Evolutionary conservation across 2,797 vertebrate genomes (phyloP).

Genomic region (Sebastes hopkinsi): DNA sequence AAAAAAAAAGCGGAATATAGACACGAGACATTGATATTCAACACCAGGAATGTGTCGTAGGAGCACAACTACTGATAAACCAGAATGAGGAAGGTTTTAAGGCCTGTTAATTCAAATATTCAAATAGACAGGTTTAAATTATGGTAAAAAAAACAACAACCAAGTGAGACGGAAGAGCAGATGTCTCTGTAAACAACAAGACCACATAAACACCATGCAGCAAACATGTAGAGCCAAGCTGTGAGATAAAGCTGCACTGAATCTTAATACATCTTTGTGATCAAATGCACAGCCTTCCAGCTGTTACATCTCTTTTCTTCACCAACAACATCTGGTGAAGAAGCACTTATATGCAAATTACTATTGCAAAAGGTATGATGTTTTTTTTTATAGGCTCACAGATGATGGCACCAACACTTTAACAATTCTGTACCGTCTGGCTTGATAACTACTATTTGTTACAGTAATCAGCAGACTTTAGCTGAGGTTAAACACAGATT

Average conservation of each 20-base stretch:
- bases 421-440: too few relatives aligned
- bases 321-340: neutral
- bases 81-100: neutral
- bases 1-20: neutral
- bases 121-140: neutral
- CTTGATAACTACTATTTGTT: neutral
- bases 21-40: neutral
- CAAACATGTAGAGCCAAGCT: neutral
- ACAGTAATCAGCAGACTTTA: neutral
- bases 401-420: neutral
- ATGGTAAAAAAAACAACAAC: neutral
- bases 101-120: neutral
- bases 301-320: neutral
- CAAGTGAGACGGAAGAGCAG: neutral
- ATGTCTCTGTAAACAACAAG: neutral
- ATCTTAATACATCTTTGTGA: neutral
- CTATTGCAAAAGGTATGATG: neutral
- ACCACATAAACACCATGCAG: neutral
- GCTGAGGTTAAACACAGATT: neutral
- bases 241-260: neutral
- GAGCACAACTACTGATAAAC: neutral
- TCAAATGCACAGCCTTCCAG: neutral
- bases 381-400: neutral
- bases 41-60: neutral
- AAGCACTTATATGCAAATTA: neutral